phyloP scores from a whole-genome alignment of 2,888 invertebrate genomes.

The Heliconius hortense region DNA sequence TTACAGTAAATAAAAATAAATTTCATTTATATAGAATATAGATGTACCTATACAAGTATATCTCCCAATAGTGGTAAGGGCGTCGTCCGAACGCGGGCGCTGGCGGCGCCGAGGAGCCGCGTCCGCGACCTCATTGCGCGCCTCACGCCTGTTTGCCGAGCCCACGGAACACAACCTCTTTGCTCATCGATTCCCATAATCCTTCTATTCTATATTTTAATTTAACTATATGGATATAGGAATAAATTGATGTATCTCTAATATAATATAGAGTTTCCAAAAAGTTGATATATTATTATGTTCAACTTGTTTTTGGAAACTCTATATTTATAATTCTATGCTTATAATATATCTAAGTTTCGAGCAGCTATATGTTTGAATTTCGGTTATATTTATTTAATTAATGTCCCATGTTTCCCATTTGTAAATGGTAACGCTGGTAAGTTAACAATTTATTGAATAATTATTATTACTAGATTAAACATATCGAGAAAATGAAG shows the following conservation, averaged over 20 bases:
- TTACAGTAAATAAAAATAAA: no score
- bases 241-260: not conserved
- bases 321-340: not conserved
- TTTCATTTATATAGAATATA: no score
- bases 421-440: no score
- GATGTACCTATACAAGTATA: not conserved
- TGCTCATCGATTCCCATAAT: conserved; percentile 63
- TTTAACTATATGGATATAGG: not conserved
- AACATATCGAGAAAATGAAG: no score
- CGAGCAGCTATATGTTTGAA: not conserved
- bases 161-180: conserved; percentile 63
- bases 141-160: conserved; percentile 51
- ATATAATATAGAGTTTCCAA: not conserved
- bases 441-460: no score
- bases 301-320: not conserved
- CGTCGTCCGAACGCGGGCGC: conserved; percentile 55
- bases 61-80: conserved; percentile 51
- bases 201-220: not conserved
- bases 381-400: no score
- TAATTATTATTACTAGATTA: no score
- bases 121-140: conserved; percentile 71
- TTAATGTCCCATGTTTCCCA: no score
- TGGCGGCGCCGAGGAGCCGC: conserved; percentile 68
- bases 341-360: not conserved
- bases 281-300: no score